phyloP scores from a whole-genome alignment of 2,888 invertebrate genomes.

The Patella depressa region DNA sequence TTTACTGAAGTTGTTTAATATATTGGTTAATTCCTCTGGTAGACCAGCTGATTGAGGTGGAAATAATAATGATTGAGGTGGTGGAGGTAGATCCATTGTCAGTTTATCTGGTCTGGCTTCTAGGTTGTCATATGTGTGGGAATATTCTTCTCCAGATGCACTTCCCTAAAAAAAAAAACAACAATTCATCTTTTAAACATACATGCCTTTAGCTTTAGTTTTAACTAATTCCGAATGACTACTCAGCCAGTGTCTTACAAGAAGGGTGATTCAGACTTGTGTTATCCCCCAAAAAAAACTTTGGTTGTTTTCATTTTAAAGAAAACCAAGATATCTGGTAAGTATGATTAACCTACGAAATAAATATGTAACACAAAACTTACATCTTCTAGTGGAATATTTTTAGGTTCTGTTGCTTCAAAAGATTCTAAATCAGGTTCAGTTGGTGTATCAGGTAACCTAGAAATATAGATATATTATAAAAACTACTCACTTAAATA shows the following conservation, averaged over 20 bases:
- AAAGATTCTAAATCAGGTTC: constrained; percentile 90
- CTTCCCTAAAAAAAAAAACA: not conserved
- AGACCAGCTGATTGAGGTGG: constrained; percentile 31
- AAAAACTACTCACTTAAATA: too few species aligned
- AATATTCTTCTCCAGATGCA: not conserved
- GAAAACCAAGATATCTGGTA: not conserved
- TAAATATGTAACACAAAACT: constrained; percentile 34
- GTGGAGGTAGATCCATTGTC: constrained; percentile 9
- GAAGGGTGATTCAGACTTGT: too few species aligned
- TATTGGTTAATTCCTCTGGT: constrained; percentile 58
- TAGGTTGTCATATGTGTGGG: constrained; percentile 18
- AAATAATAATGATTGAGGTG: not conserved
- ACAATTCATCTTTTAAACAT: too few species aligned
- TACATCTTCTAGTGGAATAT: constrained; percentile 89
- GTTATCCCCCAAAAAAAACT: too few species aligned
- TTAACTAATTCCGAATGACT: too few species aligned
- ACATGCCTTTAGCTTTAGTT: too few species aligned
- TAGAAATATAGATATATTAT: constrained; percentile 48
- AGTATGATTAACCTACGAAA: not conserved
- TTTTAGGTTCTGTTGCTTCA: constrained; percentile 83
- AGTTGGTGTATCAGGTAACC: constrained; percentile 86
- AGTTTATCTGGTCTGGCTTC: not conserved
- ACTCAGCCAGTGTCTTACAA: too few species aligned
- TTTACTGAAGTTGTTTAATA: constrained; percentile 54
- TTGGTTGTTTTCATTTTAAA: not conserved